A percentile compares a stretch with the other conserved stretches of the same genome.
Conservation (phyloP, 2,113 vertebrate species). For the Peromyscus leucopus region DNA sequence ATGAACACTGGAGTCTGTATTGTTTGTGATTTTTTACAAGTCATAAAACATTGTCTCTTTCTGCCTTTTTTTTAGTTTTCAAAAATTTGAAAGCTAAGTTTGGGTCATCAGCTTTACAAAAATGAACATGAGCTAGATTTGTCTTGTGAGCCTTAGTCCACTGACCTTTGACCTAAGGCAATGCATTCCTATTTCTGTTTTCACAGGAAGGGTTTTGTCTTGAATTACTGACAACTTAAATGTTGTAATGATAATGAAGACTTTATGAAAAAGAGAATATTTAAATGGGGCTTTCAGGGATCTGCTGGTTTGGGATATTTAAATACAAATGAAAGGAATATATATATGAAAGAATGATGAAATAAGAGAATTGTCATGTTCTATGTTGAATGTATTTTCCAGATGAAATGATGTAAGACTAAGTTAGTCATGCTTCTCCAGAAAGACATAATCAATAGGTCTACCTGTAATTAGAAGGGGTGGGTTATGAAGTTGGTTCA, state of each 20-base stretch:
- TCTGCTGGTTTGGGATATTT: background rate
- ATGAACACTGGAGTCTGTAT: background rate
- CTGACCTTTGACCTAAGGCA: background rate
- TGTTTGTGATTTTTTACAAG: background rate
- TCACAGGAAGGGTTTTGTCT: background rate
- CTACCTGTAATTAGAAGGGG: background rate
- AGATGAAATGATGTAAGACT: background rate
- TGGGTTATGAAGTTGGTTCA: background rate
- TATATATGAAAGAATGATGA: background rate
- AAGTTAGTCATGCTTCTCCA: background rate
- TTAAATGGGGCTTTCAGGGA: background rate
- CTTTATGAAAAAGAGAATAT: background rate
- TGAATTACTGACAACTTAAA: background rate
- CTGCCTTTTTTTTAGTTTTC: background rate
- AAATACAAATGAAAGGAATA: background rate
- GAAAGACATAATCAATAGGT: background rate
- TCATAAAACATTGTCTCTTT: background rate
- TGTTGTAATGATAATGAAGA: background rate
- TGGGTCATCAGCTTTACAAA: background rate
- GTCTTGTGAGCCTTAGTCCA: background rate
- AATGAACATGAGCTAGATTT: background rate
- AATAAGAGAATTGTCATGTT: background rate
- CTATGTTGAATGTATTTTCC: background rate
- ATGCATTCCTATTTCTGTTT: background rate
- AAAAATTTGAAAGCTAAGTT: background rate